A percentile compares a stretch with the other conserved stretches of the same genome.
Evolutionary conservation across 2,888 invertebrate genomes (phyloP).

Genomic region (Nomada hirtipes): DNA sequence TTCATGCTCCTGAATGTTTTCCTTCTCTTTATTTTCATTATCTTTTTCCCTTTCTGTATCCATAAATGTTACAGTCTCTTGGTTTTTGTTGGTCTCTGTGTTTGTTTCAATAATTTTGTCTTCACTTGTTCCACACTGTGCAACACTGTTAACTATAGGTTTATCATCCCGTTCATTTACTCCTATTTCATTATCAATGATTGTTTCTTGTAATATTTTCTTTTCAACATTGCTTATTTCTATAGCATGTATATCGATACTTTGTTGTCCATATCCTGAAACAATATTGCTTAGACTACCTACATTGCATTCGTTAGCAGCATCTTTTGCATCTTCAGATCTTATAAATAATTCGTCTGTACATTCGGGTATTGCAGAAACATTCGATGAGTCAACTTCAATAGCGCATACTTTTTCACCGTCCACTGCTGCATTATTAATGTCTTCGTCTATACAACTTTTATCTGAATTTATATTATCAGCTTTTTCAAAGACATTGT

Average conservation of each 20-base stretch:
- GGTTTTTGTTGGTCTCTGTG: background rate
- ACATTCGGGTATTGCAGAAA: background rate
- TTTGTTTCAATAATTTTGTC: background rate
- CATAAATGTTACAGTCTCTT: background rate
- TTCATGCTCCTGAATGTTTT: background rate
- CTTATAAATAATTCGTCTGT: background rate
- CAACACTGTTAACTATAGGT: background rate
- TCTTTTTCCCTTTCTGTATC: background rate
- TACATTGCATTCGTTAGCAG: slow-evolving; percentile 8
- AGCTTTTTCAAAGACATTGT: background rate
- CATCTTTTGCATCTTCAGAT: slow-evolving; percentile 19
- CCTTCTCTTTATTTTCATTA: background rate
- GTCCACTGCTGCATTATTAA: background rate
- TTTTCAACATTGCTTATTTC: background rate
- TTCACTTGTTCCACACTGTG: background rate
- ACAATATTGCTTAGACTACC: slow-evolving; percentile 3
- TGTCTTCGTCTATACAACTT: slow-evolving; percentile 16
- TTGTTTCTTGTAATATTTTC: background rate
- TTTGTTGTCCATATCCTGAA: background rate
- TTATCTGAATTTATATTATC: slow-evolving; percentile 1
- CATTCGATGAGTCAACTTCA: slow-evolving; percentile 1
- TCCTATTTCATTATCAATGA: background rate
- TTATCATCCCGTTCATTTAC: background rate
- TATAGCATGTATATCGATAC: background rate
- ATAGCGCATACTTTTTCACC: background rate